Conservation (phyloP, 2,113 vertebrate genomes). For the Hippoglossus stenolepis region DNA sequence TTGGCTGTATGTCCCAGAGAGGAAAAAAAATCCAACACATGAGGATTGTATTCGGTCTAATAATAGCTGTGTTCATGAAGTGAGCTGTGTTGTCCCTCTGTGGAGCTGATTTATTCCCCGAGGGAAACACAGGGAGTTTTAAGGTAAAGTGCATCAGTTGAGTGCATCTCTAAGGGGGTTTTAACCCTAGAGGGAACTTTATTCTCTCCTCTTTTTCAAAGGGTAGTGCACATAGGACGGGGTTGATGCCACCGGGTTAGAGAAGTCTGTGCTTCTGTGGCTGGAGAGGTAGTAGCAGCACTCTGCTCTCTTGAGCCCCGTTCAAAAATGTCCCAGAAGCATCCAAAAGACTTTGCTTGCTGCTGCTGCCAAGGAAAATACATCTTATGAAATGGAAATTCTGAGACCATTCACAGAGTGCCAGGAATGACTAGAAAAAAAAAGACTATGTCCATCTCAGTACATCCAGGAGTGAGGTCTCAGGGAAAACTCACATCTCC, state of each 20-base stretch:
- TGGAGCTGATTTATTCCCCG: conserved; percentile 49
- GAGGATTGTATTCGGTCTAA: conserved; percentile 35
- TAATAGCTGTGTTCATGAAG: conserved; percentile 54
- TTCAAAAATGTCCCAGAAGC: conserved; percentile 80
- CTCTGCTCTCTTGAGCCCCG: conserved; percentile 68
- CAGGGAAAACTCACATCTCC: conserved; percentile 33
- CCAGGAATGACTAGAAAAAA: conserved; percentile 70
- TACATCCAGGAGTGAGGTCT: conserved; percentile 49
- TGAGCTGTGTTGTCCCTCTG: conserved; percentile 45
- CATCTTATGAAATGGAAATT: conserved; percentile 86
- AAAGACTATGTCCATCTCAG: conserved; percentile 66
- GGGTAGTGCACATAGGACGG: conserved; percentile 23
- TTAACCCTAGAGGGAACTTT: conserved; percentile 56
- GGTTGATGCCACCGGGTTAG: conserved; percentile 46
- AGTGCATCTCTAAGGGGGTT: conserved; percentile 60
- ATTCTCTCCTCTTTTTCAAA: conserved; percentile 9
- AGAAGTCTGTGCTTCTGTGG: conserved; percentile 47
- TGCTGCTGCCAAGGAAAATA: conserved; percentile 82
- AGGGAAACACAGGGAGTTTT: conserved; percentile 49
- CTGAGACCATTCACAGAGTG: conserved; percentile 82
- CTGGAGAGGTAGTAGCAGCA: conserved; percentile 53
- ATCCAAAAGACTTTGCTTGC: conserved; percentile 74
- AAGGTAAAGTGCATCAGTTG: conserved; percentile 66
- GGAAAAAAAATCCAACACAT: conserved; percentile 48
- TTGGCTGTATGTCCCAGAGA: conserved; percentile 32